A percentile compares a stretch with the other conserved stretches of the same genome.
phyloP scores from a whole-genome alignment of 2,888 invertebrate genomes.

The Ligdia adustata region DNA sequence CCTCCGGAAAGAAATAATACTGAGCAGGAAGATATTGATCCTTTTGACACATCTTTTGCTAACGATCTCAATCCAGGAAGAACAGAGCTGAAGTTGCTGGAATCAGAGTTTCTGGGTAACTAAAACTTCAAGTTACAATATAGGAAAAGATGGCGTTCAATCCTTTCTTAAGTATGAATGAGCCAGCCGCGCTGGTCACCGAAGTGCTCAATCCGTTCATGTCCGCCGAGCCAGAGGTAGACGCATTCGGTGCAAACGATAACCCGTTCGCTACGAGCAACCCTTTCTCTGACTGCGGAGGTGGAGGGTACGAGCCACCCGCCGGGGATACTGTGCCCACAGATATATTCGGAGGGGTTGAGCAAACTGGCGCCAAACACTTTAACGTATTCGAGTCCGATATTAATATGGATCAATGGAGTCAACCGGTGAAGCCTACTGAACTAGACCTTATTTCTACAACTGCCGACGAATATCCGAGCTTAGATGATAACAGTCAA shows the following conservation, averaged over 20 bases:
- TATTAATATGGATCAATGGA: slow-evolving; percentile 46
- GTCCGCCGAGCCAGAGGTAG: slow-evolving; percentile 63
- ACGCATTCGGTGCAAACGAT: slow-evolving; percentile 64
- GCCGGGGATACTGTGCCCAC: slow-evolving; percentile 69
- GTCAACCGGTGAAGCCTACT: slow-evolving; percentile 60
- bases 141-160: slow-evolving; percentile 87
- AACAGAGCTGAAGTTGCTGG: slow-evolving; percentile 90
- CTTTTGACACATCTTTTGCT: slow-evolving; percentile 93
- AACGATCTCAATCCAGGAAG: slow-evolving; percentile 89
- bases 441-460: slow-evolving; percentile 67
- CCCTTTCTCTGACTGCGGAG: slow-evolving; percentile 86
- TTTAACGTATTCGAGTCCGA: slow-evolving; percentile 53
- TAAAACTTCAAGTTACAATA: slow-evolving; percentile 33
- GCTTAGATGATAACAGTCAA: slow-evolving; percentile 43
- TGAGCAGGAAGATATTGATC: slow-evolving; percentile 86
- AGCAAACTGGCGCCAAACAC: slow-evolving; percentile 64
- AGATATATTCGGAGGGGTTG: slow-evolving; percentile 70
- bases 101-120: slow-evolving; percentile 86
- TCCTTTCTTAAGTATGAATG: slow-evolving; percentile 91
- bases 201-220: slow-evolving; percentile 88
- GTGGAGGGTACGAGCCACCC: slow-evolving; percentile 64
- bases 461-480: slow-evolving; percentile 50
- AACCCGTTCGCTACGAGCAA: slow-evolving; percentile 91
- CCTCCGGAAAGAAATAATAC: slow-evolving; percentile 58
- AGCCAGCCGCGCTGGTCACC: slow-evolving; percentile 80